Conservation (phyloP, 2,113 vertebrate species). For the Octodon degus region DNA sequence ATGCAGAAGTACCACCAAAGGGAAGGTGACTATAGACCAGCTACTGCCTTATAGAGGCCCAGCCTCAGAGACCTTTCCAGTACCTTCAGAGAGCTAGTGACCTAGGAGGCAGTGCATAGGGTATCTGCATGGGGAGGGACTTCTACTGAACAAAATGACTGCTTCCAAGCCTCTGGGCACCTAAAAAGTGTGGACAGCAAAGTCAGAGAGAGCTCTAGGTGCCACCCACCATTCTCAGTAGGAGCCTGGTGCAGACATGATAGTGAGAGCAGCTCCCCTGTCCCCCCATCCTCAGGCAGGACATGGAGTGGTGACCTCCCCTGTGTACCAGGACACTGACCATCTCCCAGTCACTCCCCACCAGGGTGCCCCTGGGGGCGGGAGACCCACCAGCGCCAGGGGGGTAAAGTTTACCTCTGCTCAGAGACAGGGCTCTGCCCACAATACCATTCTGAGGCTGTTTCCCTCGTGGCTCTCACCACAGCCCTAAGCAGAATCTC, state of each 20-base stretch:
- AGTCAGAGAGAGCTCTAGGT: neutral
- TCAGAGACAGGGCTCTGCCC: neutral
- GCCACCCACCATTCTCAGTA: neutral
- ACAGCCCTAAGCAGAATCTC: neutral
- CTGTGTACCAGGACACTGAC: neutral
- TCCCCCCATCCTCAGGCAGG: neutral
- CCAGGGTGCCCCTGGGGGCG: neutral
- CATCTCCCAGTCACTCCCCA: neutral
- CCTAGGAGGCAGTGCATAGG: neutral
- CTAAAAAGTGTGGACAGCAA: neutral
- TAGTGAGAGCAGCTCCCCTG: neutral
- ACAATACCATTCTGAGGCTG: neutral
- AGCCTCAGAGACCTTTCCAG: constrained; percentile 42
- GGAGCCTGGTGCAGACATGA: neutral
- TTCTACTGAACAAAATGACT: constrained; percentile 12
- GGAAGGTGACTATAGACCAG: neutral
- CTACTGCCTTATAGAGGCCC: neutral
- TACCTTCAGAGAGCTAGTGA: constrained; percentile 17
- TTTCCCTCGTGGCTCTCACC: neutral
- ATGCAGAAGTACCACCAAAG: neutral
- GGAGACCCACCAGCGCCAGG: neutral
- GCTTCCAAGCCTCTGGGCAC: neutral
- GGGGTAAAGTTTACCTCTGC: neutral
- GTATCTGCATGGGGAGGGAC: neutral
- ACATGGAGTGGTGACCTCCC: neutral